Evolutionary conservation across 1,140 invertebrate genomes (phyloP).

Genomic region (Theocolax elegans): DNA sequence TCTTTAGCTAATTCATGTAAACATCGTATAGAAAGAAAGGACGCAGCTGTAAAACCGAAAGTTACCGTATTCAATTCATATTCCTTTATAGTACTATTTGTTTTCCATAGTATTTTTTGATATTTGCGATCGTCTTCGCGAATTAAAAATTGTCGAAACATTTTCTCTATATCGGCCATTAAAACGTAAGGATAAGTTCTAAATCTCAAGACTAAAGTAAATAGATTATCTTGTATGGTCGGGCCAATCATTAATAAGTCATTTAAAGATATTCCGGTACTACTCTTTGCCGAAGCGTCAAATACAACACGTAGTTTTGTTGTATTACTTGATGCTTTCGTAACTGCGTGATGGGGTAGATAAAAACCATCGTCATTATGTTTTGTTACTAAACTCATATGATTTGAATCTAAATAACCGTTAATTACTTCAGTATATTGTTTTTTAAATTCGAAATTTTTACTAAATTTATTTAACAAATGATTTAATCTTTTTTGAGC

Average conservation of each 20-base stretch:
- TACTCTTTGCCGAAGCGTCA: not conserved
- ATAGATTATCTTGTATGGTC: too few relatives aligned
- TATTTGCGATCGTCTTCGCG: slow-evolving; percentile 4
- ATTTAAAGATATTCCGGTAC: not conserved
- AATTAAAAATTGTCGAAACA: slow-evolving; percentile 29
- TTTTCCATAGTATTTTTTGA: too few relatives aligned
- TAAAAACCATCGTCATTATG: slow-evolving; percentile 1
- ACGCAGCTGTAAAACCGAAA: not conserved
- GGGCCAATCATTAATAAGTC: not conserved
- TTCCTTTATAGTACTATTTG: not conserved
- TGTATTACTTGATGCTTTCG: not conserved
- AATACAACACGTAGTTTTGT: slow-evolving; percentile 18
- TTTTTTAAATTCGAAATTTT: too few relatives aligned
- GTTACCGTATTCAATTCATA: slow-evolving; percentile 15
- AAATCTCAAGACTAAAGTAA: too few relatives aligned
- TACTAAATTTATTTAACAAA: too few relatives aligned
- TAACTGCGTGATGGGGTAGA: not conserved
- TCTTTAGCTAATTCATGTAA: slow-evolving; percentile 22
- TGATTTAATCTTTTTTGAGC: not conserved
- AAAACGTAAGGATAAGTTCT: slow-evolving; percentile 2
- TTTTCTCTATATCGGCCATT: slow-evolving; percentile 30
- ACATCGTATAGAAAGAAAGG: slow-evolving; percentile 6
- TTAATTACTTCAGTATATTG: too few relatives aligned
- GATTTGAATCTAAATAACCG: too few relatives aligned
- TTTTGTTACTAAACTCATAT: too few relatives aligned